Percentiles rank a stretch among this genome's conserved stretches.
These are phyloP conservation scores for Xestobium rufovillosum DNA, from an alignment of 2,888 invertebrate genomes.

Conservation along the genomic window DNA sequence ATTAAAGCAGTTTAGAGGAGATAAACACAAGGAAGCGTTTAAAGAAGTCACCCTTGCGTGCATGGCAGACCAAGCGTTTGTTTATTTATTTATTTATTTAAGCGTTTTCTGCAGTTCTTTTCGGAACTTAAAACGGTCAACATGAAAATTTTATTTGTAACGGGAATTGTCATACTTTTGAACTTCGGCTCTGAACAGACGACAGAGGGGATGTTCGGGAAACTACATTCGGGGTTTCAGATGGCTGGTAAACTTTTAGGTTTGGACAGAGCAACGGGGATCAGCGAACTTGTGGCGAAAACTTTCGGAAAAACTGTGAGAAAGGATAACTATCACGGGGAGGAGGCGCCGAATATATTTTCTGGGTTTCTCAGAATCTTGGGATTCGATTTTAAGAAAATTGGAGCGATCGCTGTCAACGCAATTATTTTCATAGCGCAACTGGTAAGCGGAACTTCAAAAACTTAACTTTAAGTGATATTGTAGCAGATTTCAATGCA, in stretches of 20 bases:
- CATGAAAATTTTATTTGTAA: too few species aligned
- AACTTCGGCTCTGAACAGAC: conserved; percentile 3
- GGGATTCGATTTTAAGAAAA: conserved; percentile 67
- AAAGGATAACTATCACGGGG: conserved; percentile 29
- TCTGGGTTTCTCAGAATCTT: conserved; percentile 59
- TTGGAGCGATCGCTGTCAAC: conserved; percentile 76
- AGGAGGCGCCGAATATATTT: conserved; percentile 39
- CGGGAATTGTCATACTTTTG: too few species aligned
- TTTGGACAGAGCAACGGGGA: conserved; percentile 46
- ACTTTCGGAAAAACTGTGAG: conserved; percentile 41
- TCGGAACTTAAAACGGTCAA: too few species aligned
- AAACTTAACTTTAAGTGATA: not conserved
- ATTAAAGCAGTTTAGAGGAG: too few species aligned
- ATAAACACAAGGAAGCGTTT: too few species aligned
- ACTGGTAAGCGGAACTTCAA: conserved; percentile 54
- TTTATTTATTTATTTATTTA: too few species aligned
- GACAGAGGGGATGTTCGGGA: conserved; percentile 39
- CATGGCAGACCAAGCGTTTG: conserved; percentile 11
- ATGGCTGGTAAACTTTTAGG: conserved; percentile 46
- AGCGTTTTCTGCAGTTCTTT: too few species aligned
- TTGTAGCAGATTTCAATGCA: too few species aligned
- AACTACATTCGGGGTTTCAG: conserved; percentile 46
- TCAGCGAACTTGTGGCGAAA: conserved; percentile 54
- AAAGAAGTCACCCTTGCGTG: conserved; percentile 3
- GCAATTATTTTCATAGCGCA: conserved; percentile 77